These are phyloP conservation scores for Volucella bombylans DNA, from an alignment of 2,888 invertebrate genomes.

Conservation along the genomic window DNA sequence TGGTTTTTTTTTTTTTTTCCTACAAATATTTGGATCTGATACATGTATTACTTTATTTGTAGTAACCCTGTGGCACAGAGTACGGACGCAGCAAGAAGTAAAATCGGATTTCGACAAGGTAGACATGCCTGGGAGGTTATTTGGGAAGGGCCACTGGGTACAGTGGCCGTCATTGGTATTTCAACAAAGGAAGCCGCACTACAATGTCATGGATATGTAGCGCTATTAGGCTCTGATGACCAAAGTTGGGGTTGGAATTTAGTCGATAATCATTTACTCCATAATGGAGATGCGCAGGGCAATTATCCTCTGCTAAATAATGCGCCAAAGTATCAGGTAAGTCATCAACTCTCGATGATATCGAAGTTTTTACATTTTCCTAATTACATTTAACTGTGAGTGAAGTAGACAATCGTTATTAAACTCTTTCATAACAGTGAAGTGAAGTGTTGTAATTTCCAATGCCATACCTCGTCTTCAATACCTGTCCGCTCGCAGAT, in stretches of 20 bases:
- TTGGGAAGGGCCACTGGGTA: conserved; percentile 99
- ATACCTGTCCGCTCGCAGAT: background rate
- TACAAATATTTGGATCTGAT: background rate
- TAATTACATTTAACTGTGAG: background rate
- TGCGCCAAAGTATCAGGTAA: conserved; percentile 98
- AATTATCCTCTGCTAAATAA: conserved; percentile 97
- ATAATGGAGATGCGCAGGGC: conserved; percentile 97
- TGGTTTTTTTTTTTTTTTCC: background rate
- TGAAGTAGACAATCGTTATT: background rate
- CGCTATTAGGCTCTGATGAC: conserved; percentile 96
- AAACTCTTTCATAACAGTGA: background rate
- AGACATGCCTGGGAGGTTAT: conserved; percentile 99
- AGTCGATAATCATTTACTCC: conserved; percentile 97
- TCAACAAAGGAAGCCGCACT: conserved; percentile 96
- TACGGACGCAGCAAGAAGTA: conserved; percentile 96
- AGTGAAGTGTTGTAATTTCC: background rate
- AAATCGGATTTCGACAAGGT: conserved; percentile 94
- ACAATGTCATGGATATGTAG: conserved; percentile 97
- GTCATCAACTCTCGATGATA: background rate
- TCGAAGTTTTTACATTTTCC: background rate
- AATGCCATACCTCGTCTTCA: conserved; percentile 15
- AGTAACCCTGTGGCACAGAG: conserved; percentile 99
- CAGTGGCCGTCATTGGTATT: conserved; percentile 97
- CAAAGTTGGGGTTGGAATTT: conserved; percentile 99
- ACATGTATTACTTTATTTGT: conserved; percentile 61